A percentile compares a stretch with the other conserved stretches of the same genome.
These are phyloP conservation scores for Lasioglossum zephyrum DNA, from an alignment of 2,888 invertebrate species.

Conservation along the genomic window DNA sequence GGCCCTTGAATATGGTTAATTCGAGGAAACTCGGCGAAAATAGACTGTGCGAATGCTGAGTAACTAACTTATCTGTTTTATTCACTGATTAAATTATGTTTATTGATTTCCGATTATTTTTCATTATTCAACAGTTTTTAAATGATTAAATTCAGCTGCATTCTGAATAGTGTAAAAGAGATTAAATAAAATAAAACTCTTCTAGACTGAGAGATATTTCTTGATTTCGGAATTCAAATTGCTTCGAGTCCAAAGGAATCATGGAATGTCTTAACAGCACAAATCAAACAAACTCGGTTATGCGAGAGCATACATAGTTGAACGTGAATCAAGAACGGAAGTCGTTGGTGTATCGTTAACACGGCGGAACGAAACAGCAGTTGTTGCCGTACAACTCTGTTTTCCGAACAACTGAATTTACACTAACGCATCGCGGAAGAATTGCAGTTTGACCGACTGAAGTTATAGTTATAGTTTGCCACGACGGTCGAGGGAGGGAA, in stretches of 20 bases:
- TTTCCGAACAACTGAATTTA: constrained; percentile 22
- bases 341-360: background rate
- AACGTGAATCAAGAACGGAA: background rate
- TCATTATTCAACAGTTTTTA: too few species aligned
- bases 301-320: background rate
- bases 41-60: too few species aligned
- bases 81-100: too few species aligned
- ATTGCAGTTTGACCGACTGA: constrained; percentile 38
- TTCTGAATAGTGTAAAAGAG: too few species aligned
- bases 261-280: background rate
- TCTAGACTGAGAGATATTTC: too few species aligned
- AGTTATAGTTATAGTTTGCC: constrained; percentile 35
- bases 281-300: background rate
- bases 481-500: background rate
- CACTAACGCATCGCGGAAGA: constrained; percentile 31
- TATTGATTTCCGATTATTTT: too few species aligned
- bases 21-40: background rate
- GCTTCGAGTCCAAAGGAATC: background rate
- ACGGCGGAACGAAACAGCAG: background rate
- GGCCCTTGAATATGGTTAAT: background rate
- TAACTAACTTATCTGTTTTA: too few species aligned
- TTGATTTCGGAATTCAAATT: too few species aligned
- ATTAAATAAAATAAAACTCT: too few species aligned
- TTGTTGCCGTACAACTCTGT: background rate
- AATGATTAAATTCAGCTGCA: too few species aligned